Evolutionary conservation across 2,113 vertebrate genomes (phyloP).

Genomic region (Hylia prasina): DNA sequence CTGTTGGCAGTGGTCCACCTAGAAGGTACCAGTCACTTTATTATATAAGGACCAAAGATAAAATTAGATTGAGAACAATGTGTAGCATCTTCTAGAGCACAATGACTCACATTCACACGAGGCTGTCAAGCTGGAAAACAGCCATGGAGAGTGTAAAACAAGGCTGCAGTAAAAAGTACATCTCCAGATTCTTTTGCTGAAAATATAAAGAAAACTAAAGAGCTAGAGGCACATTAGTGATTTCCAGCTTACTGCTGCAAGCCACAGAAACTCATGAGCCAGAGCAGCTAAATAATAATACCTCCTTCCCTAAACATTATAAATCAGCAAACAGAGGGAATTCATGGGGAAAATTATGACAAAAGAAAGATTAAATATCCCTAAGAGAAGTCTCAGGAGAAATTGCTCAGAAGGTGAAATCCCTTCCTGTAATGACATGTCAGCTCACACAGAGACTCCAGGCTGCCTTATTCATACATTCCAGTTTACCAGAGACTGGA

Average conservation of each 20-base stretch:
- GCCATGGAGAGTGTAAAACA: not conserved
- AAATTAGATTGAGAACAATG: slow-evolving; percentile 60
- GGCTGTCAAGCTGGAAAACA: slow-evolving; percentile 34
- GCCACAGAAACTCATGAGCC: not conserved
- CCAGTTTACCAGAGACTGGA: not conserved
- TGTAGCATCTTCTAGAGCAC: slow-evolving; percentile 47
- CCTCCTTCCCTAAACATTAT: not conserved
- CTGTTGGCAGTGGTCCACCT: not conserved
- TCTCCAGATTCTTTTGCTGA: not conserved
- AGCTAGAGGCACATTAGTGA: not conserved
- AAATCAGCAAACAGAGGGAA: not conserved
- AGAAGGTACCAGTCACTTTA: slow-evolving; percentile 15
- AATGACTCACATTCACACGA: slow-evolving; percentile 56
- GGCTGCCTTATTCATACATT: not conserved
- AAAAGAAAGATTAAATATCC: not conserved
- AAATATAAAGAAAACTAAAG: not conserved
- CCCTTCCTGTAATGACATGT: not conserved
- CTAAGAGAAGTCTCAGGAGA: not conserved
- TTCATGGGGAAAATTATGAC: not conserved
- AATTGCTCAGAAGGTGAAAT: not conserved
- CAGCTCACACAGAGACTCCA: not conserved
- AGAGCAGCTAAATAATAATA: not conserved
- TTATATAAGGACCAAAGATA: slow-evolving; percentile 47
- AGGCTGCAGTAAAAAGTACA: slow-evolving; percentile 3
- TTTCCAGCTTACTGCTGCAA: not conserved